Evolutionary conservation across 2,113 vertebrate genomes (phyloP), one percentile per base, ranked within the genome.

Genomic region (Periophthalmus modestus): DNA sequence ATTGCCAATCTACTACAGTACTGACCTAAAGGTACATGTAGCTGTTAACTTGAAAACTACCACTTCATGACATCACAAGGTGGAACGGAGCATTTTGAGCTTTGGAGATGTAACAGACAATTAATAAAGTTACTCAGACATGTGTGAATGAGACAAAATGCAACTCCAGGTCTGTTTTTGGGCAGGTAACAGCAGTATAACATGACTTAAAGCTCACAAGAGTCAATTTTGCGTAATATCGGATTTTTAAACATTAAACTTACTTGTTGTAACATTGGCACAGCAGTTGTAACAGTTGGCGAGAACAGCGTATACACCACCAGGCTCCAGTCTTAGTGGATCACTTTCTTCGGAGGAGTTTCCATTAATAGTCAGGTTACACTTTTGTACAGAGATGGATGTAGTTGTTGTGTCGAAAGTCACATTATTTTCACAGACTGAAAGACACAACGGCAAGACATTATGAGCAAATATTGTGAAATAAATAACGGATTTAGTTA

Each of bases 181-280:
- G 3, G 28, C 2, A 28, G 28, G 28, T 28, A 28, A 28, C 28
- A 28, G 3, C 28, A 3, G 1, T 28, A 28, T 28, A 28, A 28
- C 28, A 28, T 28, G 28, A 3, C 28, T 28, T 3, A 28, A 28
- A 28, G 28, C 28, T 28, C 28, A 28, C 28, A 28, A 28, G 28
- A 28, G 28, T 28, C 28, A 3, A 28, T 28, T 28, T 28, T 28
- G 28, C 28, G 28, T 28, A 28, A 28, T 28, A 28, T 28, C 1
- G 28, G 28, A 28, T 3, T 3, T 52, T 7, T 18, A 18, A 18
- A 18, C 21, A 57, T 62, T 7, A n/a, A 0, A 86, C 85, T 86
- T 71, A 87, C 83, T 69, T 1, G 68, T 85, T 71, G 84, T 84
- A 67, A 83, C 57, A 18, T 1, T 71, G 68, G 79, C 76, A 57